Evolutionary conservation across 35 echinoderm and acorn worm genomes (phyloP).

Genomic region (Ophioderma brevispina): DNA sequence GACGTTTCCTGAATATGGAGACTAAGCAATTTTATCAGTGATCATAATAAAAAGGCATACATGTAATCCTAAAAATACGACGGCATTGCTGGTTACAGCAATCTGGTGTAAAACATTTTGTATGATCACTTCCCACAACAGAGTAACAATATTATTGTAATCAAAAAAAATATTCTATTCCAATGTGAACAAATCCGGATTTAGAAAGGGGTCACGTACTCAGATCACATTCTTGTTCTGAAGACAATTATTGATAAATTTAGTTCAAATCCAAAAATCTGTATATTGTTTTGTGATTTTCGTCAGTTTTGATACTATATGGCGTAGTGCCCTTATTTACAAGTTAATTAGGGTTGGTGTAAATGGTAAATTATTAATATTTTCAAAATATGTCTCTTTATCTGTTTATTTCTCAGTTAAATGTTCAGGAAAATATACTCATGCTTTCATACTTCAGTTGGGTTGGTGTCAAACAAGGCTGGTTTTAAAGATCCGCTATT

Average conservation of each 20-base stretch:
- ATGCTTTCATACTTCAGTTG: too few species aligned
- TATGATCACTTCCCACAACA: not conserved
- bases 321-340: not conserved
- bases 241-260: not conserved
- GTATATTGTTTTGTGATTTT: not conserved
- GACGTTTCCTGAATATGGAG: not conserved
- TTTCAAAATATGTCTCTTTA: not conserved
- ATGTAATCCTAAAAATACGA: not conserved
- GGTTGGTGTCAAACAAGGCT: too few species aligned
- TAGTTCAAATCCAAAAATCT: not conserved
- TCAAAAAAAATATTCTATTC: not conserved
- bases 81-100: not conserved
- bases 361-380: not conserved
- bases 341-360: not conserved
- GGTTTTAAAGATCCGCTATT: too few species aligned
- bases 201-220: not conserved
- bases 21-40: not conserved
- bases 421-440: too few species aligned
- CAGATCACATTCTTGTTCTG: not conserved
- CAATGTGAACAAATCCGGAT: not conserved
- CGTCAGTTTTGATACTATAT: not conserved
- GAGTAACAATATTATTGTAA: not conserved
- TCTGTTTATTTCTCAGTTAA: too few species aligned
- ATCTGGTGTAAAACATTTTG: not conserved
- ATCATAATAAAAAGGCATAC: not conserved